Evolutionary conservation across 2,888 invertebrate species (phyloP), one percentile per base, ranked within the genome.

Genomic region (Parnassius smintheus): DNA sequence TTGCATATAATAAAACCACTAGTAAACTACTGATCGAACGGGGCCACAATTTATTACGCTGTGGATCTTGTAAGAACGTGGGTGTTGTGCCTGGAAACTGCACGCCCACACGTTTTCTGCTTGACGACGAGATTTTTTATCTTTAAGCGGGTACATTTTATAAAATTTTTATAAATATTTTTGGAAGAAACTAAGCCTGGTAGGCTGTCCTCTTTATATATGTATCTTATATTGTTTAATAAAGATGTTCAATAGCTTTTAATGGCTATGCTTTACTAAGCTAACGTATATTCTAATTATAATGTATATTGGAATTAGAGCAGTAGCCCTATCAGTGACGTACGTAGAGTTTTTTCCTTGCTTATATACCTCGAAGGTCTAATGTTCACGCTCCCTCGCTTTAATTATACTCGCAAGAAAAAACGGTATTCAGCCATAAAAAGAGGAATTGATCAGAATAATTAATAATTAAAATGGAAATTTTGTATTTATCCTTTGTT

Each of bases 341-440:
- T 71, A 71, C 74, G 69, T 73, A 75, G 74, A 65, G 71, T 77
- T 73, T 78, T 77, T 75, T 75, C 69, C 74, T 74, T 75, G 80
- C 76, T 74, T 9, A 46, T 12, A 48, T 77, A 75, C 72, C 59
- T 62, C 54, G 61, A 55, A 55, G 58, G 50, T 56, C 65, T 51
- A 61, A 62, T 61, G 74, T 85, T 85, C 72, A 86, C 82, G 83
- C 80, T 75, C 75, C 78, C 73, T 80, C 78, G 85, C 81, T 73
- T 77, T 72, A 79, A 75, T 85, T 82, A 82, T 77, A 83, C 81
- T 83, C 84, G 83, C 82, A 82, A 85, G 84, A 84, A 85, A 86
- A 82, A 82, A 81, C 71, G 71, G 71, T 80, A 85, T 84, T 86
- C 83, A 84, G 75, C 80, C 77, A 73, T 82, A 71, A 74, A 3